Evolutionary conservation across 2,888 invertebrate species (phyloP).

Genomic region (Dinocampus coccinellae): DNA sequence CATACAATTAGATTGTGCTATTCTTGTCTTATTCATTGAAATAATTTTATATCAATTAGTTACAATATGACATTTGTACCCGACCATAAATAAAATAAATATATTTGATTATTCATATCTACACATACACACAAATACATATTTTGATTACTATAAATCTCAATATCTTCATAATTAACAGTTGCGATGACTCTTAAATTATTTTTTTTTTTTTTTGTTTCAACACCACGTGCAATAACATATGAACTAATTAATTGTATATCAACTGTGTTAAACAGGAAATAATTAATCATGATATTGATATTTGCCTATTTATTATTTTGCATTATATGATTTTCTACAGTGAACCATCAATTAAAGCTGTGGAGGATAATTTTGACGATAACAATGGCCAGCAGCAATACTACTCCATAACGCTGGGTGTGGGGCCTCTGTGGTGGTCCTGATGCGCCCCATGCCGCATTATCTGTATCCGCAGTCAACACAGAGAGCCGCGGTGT

Average conservation of each 20-base stretch:
- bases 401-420: slow-evolving; percentile 83
- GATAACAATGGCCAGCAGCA: slow-evolving; percentile 62
- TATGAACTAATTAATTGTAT: slow-evolving; percentile 28
- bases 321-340: not conserved
- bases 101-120: not conserved
- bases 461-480: slow-evolving; percentile 74
- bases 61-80: not conserved
- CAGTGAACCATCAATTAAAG: slow-evolving; percentile 66
- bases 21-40: not conserved
- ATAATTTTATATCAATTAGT: not conserved
- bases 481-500: slow-evolving; percentile 80
- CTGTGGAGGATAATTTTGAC: slow-evolving; percentile 62
- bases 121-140: not conserved
- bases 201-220: too few species aligned
- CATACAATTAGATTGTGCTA: not conserved
- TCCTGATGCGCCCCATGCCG: slow-evolving; percentile 99
- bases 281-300: not conserved
- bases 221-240: slow-evolving; percentile 25
- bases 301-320: too few species aligned
- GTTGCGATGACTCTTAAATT: slow-evolving; percentile 26
- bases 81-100: not conserved
- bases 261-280: not conserved
- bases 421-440: slow-evolving; percentile 99
- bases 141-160: not conserved
- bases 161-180: not conserved